Evolutionary conservation across 2,113 vertebrate species (phyloP).

Genomic region (Cranoglanis bouderius): DNA sequence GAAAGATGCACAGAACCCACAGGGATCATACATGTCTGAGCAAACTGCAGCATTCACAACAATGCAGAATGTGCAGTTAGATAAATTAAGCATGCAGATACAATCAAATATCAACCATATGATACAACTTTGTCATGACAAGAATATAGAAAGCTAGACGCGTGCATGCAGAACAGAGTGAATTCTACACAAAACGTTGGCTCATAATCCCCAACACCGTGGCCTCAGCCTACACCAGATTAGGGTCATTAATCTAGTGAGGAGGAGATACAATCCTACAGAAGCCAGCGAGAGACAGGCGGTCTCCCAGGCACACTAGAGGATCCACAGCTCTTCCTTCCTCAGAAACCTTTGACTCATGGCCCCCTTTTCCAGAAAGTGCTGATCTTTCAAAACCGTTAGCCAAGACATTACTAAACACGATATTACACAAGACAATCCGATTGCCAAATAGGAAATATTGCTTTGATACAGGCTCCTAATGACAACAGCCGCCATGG

Average conservation of each 20-base stretch:
- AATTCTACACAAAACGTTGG: conserved; percentile 25
- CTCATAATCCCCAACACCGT: conserved; percentile 51
- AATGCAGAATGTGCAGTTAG: neutral
- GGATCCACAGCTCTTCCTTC: neutral
- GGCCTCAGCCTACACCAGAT: conserved; percentile 52
- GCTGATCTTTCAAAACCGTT: conserved; percentile 31
- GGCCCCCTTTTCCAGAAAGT: conserved; percentile 7
- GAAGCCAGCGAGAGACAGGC: conserved; percentile 11
- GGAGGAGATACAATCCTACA: conserved; percentile 48
- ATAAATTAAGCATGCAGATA: conserved; percentile 5
- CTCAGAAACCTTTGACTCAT: conserved; percentile 26
- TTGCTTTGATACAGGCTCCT: neutral
- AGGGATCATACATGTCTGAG: neutral
- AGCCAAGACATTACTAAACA: conserved; percentile 18
- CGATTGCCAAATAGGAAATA: conserved; percentile 6
- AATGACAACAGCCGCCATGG: neutral
- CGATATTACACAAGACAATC: conserved; percentile 18
- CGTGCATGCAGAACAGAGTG: conserved; percentile 3
- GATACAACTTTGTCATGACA: neutral
- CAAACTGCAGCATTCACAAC: neutral
- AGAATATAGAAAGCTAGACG: neutral
- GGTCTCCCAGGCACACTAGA: neutral
- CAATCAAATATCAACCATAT: neutral
- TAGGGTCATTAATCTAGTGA: conserved; percentile 58
- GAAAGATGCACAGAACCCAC: neutral